These are phyloP conservation scores for Drosophila littoralis DNA, from an alignment of 1,140 invertebrate species.

Conservation along the genomic window DNA sequence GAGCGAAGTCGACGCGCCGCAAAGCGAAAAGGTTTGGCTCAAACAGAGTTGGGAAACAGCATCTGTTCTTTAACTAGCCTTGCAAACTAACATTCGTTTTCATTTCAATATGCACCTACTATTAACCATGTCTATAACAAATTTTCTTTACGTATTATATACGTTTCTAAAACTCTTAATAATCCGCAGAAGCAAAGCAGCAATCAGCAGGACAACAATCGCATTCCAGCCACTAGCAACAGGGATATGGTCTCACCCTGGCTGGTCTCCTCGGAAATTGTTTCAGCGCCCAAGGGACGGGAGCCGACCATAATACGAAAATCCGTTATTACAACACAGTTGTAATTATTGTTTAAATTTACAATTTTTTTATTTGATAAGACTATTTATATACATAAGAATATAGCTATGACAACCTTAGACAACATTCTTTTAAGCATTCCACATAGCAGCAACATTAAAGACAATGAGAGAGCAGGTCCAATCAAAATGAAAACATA, in stretches of 20 bases:
- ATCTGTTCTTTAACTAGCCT: slow-evolving; percentile 59
- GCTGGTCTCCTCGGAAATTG: slow-evolving; percentile 90
- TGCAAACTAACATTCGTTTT: slow-evolving; percentile 52
- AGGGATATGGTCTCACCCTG: slow-evolving; percentile 89
- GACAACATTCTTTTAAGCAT: slow-evolving; percentile 73
- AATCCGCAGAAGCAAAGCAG: slow-evolving; percentile 83
- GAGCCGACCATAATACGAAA: slow-evolving; percentile 90
- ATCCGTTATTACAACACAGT: slow-evolving; percentile 93
- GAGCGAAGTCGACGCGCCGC: slow-evolving; percentile 67
- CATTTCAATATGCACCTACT: slow-evolving; percentile 73
- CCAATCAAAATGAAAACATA: slow-evolving; percentile 64
- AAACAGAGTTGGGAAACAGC: slow-evolving; percentile 39
- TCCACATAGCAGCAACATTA: slow-evolving; percentile 60
- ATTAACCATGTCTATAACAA: slow-evolving; percentile 48
- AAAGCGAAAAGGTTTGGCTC: slow-evolving; percentile 72
- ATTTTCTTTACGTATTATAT: neutral
- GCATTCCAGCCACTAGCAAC: slow-evolving; percentile 73
- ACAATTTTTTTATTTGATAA: slow-evolving; percentile 51
- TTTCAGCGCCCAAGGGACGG: slow-evolving; percentile 87
- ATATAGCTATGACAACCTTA: slow-evolving; percentile 67
- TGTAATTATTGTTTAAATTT: slow-evolving; percentile 86
- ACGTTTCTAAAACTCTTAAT: slow-evolving; percentile 15
- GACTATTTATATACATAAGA: slow-evolving; percentile 70
- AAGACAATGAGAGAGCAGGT: slow-evolving; percentile 77
- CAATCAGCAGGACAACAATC: slow-evolving; percentile 83